Evolutionary conservation across 2,113 vertebrate genomes (phyloP).

Genomic region (Nematolebias whitei): DNA sequence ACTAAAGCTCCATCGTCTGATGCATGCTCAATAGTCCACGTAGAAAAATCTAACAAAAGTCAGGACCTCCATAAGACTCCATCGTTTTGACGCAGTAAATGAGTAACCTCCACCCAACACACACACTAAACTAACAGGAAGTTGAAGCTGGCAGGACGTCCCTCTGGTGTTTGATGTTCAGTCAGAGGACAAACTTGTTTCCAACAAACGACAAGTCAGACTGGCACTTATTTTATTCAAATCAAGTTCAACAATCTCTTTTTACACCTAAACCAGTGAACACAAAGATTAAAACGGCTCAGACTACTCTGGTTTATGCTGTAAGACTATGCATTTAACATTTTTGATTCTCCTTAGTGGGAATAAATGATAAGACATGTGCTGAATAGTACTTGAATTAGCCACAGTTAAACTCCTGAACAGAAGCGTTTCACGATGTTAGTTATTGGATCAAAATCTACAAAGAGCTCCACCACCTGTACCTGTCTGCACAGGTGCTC

Average conservation of each 20-base stretch:
- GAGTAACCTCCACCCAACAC: too few relatives aligned
- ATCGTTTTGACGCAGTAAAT: too few relatives aligned
- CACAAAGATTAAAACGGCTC: constrained; percentile 35
- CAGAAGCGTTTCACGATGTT: constrained; percentile 2
- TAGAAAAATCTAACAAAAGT: too few relatives aligned
- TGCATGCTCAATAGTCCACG: too few relatives aligned
- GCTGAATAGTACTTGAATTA: constrained; percentile 11
- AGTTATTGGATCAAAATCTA: not conserved
- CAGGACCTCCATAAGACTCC: too few relatives aligned
- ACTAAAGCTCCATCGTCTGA: too few relatives aligned
- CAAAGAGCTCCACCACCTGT: constrained; percentile 5
- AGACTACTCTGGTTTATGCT: constrained; percentile 9
- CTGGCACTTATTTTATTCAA: constrained; percentile 79
- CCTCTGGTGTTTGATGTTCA: too few relatives aligned
- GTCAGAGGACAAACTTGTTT: not conserved
- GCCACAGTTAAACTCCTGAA: constrained; percentile 16
- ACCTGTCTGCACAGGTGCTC: not conserved
- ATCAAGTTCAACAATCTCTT: constrained; percentile 67
- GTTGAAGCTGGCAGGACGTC: too few relatives aligned
- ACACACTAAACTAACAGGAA: too few relatives aligned
- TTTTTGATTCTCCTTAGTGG: constrained; percentile 26
- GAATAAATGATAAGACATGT: constrained; percentile 20
- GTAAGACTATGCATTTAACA: constrained; percentile 26
- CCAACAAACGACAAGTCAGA: constrained; percentile 13
- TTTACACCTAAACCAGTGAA: too few relatives aligned